phyloP scores from a whole-genome alignment of 2,888 invertebrate genomes.

The Amphipyra tragopoginis region DNA sequence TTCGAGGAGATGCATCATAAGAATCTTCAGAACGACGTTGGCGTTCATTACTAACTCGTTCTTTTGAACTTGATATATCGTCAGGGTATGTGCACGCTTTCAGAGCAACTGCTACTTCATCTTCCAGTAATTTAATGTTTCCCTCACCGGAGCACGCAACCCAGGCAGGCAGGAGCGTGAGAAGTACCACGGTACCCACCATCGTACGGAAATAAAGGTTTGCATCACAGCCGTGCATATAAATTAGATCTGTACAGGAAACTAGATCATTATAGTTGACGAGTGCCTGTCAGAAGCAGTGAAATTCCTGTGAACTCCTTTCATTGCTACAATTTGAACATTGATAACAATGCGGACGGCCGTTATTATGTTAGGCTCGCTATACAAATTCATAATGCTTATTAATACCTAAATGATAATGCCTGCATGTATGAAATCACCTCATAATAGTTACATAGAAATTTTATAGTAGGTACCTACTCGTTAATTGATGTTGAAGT shows the following conservation, averaged over 20 bases:
- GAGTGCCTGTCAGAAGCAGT: slow-evolving; percentile 65
- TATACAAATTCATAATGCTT: slow-evolving; percentile 3
- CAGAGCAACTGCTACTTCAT: slow-evolving; percentile 80
- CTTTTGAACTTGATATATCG: slow-evolving; percentile 46
- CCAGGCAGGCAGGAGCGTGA: slow-evolving; percentile 68
- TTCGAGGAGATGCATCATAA: slow-evolving; percentile 64
- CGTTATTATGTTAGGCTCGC: slow-evolving; percentile 5
- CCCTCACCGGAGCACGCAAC: slow-evolving; percentile 76
- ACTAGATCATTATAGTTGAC: slow-evolving; percentile 70
- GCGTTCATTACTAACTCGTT: slow-evolving; percentile 45
- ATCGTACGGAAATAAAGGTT: slow-evolving; percentile 62
- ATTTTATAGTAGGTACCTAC: not conserved
- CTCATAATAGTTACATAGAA: not conserved
- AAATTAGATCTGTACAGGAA: slow-evolving; percentile 74
- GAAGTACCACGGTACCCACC: slow-evolving; percentile 62
- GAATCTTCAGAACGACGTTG: slow-evolving; percentile 61
- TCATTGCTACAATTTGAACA: slow-evolving; percentile 31
- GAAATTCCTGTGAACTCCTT: slow-evolving; percentile 46
- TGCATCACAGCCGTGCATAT: slow-evolving; percentile 52
- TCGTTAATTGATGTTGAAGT: not conserved
- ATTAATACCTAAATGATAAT: slow-evolving; percentile 2
- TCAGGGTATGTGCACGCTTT: slow-evolving; percentile 68
- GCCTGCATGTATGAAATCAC: not conserved
- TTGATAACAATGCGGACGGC: slow-evolving; percentile 28
- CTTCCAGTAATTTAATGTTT: slow-evolving; percentile 82